Conservation (phyloP, 2,888 invertebrate genomes). For the Theristus sp. region DNA sequence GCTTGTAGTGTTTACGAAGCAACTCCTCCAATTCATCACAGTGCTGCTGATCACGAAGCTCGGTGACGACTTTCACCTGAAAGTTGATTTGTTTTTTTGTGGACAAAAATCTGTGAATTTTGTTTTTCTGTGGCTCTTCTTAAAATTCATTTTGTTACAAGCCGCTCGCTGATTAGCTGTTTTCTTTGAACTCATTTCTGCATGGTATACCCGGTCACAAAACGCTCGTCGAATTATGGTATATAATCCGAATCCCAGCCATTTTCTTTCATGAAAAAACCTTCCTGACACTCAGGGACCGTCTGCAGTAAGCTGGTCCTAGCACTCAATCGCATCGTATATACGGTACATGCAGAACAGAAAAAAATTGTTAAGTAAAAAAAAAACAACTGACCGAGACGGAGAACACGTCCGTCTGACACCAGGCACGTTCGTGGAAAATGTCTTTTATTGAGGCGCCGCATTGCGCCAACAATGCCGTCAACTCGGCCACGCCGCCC, state of each 20-base stretch:
- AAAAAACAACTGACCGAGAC: slow-evolving; percentile 14
- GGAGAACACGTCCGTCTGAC: slow-evolving; percentile 66
- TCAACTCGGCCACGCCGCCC: slow-evolving; percentile 36
- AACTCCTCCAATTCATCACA: slow-evolving; percentile 44
- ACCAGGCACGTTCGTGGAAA: slow-evolving; percentile 84
- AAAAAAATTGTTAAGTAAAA: too few relatives aligned
- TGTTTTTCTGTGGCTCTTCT: background rate
- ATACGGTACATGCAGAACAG: background rate
- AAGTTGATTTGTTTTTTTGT: slow-evolving; percentile 14
- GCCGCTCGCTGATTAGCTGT: too few relatives aligned
- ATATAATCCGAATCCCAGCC: too few relatives aligned
- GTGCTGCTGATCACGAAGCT: slow-evolving; percentile 64
- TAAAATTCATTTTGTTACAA: too few relatives aligned
- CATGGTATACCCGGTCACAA: background rate
- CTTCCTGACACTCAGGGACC: too few relatives aligned
- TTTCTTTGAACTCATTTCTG: too few relatives aligned
- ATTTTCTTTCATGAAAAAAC: too few relatives aligned
- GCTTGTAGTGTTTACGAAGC: slow-evolving; percentile 40
- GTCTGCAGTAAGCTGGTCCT: too few relatives aligned
- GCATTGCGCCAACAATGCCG: slow-evolving; percentile 31
- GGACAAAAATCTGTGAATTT: background rate
- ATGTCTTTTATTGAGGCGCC: slow-evolving; percentile 64
- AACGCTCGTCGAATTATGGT: too few relatives aligned
- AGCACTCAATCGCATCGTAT: too few relatives aligned
- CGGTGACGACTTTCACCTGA: slow-evolving; percentile 69